Conservation (phyloP, 2,888 invertebrate genomes). For the Odontocerum albicorne region DNA sequence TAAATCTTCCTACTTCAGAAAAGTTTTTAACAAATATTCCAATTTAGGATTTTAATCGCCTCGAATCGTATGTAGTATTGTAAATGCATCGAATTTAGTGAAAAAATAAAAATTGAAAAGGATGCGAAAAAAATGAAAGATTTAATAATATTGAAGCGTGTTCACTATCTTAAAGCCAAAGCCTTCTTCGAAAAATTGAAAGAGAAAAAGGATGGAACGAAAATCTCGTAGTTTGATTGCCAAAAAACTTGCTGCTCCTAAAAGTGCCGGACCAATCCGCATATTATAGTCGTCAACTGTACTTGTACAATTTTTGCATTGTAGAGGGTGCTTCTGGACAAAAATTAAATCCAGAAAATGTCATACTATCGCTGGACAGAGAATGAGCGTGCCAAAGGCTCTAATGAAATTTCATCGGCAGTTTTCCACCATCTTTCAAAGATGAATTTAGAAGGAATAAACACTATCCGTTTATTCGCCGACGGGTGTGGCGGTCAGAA, state of each 20-base stretch:
- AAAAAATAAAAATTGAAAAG: slow-evolving; percentile 39
- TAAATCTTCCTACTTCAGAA: slow-evolving; percentile 36
- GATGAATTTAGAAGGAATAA: neutral
- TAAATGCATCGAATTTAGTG: slow-evolving; percentile 38
- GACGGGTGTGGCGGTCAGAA: slow-evolving; percentile 42
- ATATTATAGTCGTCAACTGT: slow-evolving; percentile 42
- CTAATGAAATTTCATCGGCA: slow-evolving; percentile 23
- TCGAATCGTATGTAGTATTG: slow-evolving; percentile 38
- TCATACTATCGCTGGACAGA: slow-evolving; percentile 39
- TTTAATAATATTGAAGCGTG: slow-evolving; percentile 37
- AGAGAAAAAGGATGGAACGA: slow-evolving; percentile 34
- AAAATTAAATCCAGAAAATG: slow-evolving; percentile 37
- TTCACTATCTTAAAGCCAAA: slow-evolving; percentile 38
- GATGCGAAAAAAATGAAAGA: slow-evolving; percentile 34
- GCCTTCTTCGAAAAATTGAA: slow-evolving; percentile 38
- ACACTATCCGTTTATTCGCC: slow-evolving; percentile 35
- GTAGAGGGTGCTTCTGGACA: slow-evolving; percentile 40
- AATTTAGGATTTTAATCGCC: slow-evolving; percentile 39
- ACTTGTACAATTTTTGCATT: slow-evolving; percentile 42
- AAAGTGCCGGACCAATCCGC: slow-evolving; percentile 41
- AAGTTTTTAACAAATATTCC: slow-evolving; percentile 39
- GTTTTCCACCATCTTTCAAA: neutral
- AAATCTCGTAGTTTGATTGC: slow-evolving; percentile 40
- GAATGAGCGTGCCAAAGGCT: slow-evolving; percentile 33
- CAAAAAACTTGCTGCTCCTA: slow-evolving; percentile 38